Percentiles rank a stretch among this genome's conserved stretches.
phyloP scores from a whole-genome alignment of 2,113 vertebrate species.

The Alethe diademata region DNA sequence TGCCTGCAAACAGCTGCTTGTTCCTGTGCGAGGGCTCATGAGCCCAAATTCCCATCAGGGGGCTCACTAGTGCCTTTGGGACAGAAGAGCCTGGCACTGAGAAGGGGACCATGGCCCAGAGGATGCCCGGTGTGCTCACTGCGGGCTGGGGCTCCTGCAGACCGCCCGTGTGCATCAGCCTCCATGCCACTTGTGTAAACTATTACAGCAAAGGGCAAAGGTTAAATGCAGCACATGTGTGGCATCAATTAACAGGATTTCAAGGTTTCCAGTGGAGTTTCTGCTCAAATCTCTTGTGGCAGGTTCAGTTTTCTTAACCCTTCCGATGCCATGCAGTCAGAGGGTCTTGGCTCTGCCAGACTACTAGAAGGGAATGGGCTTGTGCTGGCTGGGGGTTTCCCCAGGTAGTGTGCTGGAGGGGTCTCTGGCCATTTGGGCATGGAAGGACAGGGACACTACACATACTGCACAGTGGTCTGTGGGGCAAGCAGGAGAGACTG shows the following conservation, averaged over 20 bases:
- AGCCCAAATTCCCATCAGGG: not conserved
- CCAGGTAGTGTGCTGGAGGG: not conserved
- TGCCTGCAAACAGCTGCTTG: accelerated
- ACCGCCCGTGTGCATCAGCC: not conserved
- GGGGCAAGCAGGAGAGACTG: not conserved
- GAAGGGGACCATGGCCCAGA: accelerated
- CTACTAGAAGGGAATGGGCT: not conserved
- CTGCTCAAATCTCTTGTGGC: slow-evolving; percentile 43
- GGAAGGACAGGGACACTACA: not conserved
- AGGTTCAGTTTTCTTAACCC: slow-evolving; percentile 61
- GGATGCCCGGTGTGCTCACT: accelerated
- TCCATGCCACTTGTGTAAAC: slow-evolving; percentile 64
- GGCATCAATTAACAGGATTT: slow-evolving; percentile 70
- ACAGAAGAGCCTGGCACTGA: accelerated
- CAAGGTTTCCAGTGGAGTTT: slow-evolving; percentile 59
- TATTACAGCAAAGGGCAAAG: slow-evolving; percentile 64
- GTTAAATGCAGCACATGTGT: slow-evolving; percentile 71
- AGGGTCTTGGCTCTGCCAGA: not conserved
- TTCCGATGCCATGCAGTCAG: not conserved
- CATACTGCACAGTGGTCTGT: accelerated
- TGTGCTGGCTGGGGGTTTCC: not conserved
- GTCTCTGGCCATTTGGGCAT: not conserved
- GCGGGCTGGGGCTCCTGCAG: accelerated
- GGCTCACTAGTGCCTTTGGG: not conserved
- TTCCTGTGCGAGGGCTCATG: not conserved